These are phyloP conservation scores for Agonopterix subpropinquella DNA, from an alignment of 2,888 invertebrate genomes.

Conservation along the genomic window DNA sequence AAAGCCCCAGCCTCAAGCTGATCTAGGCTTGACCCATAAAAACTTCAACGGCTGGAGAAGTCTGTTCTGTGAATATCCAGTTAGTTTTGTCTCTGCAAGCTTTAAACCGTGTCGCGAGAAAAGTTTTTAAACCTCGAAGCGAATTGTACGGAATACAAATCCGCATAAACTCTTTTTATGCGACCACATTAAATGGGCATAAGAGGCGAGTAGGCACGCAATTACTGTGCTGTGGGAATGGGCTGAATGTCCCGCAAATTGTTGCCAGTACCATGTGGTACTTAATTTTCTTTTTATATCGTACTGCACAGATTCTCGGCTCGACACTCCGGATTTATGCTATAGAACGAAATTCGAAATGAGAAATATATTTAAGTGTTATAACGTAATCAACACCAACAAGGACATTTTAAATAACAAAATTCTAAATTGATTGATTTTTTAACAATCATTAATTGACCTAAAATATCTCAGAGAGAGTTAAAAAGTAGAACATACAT, in stretches of 20 bases:
- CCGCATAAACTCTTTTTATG: conserved; percentile 8
- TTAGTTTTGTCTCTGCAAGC: conserved; percentile 54
- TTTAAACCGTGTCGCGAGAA: conserved; percentile 53
- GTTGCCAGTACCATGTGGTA: background rate
- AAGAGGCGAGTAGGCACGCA: background rate
- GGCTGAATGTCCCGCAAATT: background rate
- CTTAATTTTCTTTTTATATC: background rate
- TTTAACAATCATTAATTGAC: too few relatives aligned
- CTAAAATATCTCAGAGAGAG: too few relatives aligned
- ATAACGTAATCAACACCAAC: too few relatives aligned
- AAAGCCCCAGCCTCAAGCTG: conserved; percentile 21
- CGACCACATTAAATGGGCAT: background rate
- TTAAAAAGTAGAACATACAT: too few relatives aligned
- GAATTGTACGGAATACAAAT: conserved; percentile 56
- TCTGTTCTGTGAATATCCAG: conserved; percentile 57
- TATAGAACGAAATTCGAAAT: too few relatives aligned
- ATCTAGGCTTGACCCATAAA: conserved; percentile 69
- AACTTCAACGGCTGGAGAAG: conserved; percentile 49
- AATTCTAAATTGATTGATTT: too few relatives aligned
- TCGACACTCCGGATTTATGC: too few relatives aligned
- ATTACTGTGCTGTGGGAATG: background rate
- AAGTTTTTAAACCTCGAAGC: conserved; percentile 50
- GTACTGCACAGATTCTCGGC: too few relatives aligned
- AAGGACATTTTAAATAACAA: too few relatives aligned
- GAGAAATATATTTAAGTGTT: too few relatives aligned